Conservation (phyloP, 2,888 invertebrate genomes). For the Lordiphosa andalusiaca region DNA sequence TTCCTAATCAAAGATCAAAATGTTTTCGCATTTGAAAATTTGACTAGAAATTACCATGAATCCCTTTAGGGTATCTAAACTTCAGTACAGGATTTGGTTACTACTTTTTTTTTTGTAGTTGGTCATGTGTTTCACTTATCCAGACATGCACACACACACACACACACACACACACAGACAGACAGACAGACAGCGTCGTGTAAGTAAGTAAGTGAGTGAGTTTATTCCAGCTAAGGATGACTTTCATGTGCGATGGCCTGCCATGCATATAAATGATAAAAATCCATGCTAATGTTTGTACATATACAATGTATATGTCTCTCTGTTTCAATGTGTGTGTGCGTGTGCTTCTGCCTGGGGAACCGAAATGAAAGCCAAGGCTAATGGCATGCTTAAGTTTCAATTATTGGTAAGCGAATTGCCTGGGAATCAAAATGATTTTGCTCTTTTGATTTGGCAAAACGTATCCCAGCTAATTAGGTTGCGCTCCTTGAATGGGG, state of each 20-base stretch:
- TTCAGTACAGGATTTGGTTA: too few relatives aligned
- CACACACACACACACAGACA: too few relatives aligned
- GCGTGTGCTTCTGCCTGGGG: constrained; percentile 22
- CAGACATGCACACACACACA: too few relatives aligned
- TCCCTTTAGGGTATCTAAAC: too few relatives aligned
- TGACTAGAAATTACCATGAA: too few relatives aligned
- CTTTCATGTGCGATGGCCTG: constrained; percentile 60
- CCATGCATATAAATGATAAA: constrained; percentile 74
- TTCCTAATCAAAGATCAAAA: too few relatives aligned
- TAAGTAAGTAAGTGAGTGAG: neutral
- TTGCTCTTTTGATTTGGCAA: constrained; percentile 20
- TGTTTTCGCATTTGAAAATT: too few relatives aligned
- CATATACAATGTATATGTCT: constrained; percentile 4
- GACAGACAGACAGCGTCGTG: neutral
- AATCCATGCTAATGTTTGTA: constrained; percentile 66
- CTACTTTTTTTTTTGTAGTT: too few relatives aligned
- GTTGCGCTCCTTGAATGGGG: neutral
- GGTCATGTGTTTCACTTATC: too few relatives aligned
- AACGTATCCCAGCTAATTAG: constrained; percentile 7
- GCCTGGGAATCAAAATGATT: constrained; percentile 34
- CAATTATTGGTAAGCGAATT: constrained; percentile 71
- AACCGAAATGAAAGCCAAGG: constrained; percentile 36
- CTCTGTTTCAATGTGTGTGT: constrained; percentile 21
- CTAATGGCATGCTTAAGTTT: constrained; percentile 71
- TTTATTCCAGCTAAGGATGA: constrained; percentile 52